Percentiles rank a stretch among this genome's conserved stretches.
Conservation (phyloP, 2,113 vertebrate species). For the Rhineura floridana region DNA sequence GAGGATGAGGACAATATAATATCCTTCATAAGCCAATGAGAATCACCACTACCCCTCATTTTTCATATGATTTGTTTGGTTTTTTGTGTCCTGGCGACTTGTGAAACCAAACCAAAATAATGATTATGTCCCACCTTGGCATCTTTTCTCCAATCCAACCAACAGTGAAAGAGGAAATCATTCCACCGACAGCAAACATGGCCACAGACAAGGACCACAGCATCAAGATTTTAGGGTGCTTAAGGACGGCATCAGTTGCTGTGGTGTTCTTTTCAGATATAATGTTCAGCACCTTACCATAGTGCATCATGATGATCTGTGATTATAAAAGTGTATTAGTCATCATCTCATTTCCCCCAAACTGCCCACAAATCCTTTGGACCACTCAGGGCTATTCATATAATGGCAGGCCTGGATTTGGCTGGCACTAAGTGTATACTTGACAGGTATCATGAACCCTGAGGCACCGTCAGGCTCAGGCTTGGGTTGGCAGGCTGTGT, state of each 20-base stretch:
- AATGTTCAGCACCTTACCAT: conserved; percentile 77
- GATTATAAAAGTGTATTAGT: conserved; percentile 1
- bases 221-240: conserved; percentile 75
- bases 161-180: conserved; percentile 94
- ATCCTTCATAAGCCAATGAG: neutral
- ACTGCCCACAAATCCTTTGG: neutral
- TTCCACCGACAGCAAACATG: conserved; percentile 88
- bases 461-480: neutral
- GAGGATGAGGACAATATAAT: neutral
- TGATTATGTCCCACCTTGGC: conserved; percentile 82
- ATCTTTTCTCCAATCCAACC: conserved; percentile 87
- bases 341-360: neutral
- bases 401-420: neutral
- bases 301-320: conserved; percentile 89
- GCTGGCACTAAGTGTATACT: neutral
- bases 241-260: neutral
- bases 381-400: neutral
- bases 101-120: neutral
- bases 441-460: neutral
- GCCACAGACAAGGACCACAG: conserved; percentile 94
- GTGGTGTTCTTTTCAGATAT: conserved; percentile 2
- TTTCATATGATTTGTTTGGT: neutral
- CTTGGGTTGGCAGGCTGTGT: too few species aligned
- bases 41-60: neutral
- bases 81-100: neutral